Evolutionary conservation across 2,113 vertebrate species (phyloP).

Genomic region (Ciconia maguari): DNA sequence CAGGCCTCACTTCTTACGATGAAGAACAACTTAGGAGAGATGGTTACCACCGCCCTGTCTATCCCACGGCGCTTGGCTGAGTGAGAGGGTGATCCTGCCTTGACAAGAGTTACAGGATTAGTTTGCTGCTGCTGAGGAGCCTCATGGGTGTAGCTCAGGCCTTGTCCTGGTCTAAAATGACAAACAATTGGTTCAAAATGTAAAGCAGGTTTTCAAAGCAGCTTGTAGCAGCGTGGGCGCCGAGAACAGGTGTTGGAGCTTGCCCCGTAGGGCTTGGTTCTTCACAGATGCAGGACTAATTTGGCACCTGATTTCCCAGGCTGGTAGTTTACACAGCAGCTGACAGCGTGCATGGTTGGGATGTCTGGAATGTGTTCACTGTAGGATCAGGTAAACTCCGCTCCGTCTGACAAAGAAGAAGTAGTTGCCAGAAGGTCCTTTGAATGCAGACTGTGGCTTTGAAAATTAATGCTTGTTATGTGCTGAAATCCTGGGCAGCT

Average conservation of each 20-base stretch:
- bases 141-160: not conserved
- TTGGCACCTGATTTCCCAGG: constrained; percentile 43
- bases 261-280: not conserved
- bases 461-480: not conserved
- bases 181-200: constrained; percentile 8
- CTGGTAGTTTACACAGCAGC: constrained; percentile 15
- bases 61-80: not conserved
- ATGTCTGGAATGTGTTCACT: not conserved
- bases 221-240: not conserved
- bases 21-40: not conserved
- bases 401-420: not conserved
- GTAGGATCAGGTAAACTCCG: constrained; percentile 18
- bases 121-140: not conserved
- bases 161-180: not conserved
- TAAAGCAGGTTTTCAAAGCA: constrained; percentile 19
- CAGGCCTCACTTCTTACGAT: not conserved
- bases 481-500: not conserved
- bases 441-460: not conserved
- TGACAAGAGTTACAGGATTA: not conserved
- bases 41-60: not conserved
- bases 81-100: not conserved
- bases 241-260: constrained; percentile 40
- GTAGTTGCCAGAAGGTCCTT: constrained; percentile 6
- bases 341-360: not conserved
- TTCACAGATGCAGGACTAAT: constrained; percentile 46